Conservation (phyloP, 2,113 vertebrate genomes). For the Bettongia penicillata region DNA sequence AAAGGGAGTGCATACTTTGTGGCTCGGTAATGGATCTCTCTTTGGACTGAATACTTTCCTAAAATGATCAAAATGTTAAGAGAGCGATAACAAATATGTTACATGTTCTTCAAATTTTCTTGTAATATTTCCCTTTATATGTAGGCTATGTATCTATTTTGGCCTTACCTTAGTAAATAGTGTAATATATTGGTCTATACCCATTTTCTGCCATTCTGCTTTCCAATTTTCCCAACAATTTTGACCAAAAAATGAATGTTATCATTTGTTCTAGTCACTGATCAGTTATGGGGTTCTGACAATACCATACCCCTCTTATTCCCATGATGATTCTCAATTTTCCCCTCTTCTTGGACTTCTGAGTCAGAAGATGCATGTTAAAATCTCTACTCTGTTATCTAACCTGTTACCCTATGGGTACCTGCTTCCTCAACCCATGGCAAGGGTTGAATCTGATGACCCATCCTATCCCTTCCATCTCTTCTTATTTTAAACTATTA, state of each 20-base stretch:
- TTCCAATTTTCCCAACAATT: too few species aligned
- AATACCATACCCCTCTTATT: constrained; percentile 11
- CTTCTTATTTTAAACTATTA: background rate
- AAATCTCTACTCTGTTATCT: background rate
- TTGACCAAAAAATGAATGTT: too few species aligned
- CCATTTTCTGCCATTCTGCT: too few species aligned
- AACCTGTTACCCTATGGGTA: background rate
- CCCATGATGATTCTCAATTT: constrained; percentile 22
- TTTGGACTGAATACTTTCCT: constrained; percentile 56
- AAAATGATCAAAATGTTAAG: constrained; percentile 56
- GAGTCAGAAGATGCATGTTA: background rate
- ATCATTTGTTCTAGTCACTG: constrained; percentile 60
- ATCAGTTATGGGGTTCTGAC: constrained; percentile 37
- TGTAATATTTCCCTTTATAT: too few species aligned
- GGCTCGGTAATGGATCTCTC: constrained; percentile 31
- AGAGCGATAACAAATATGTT: background rate
- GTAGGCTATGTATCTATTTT: too few species aligned
- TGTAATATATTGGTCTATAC: too few species aligned
- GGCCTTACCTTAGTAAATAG: too few species aligned
- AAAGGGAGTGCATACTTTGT: constrained; percentile 55
- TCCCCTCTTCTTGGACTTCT: background rate
- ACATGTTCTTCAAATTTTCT: too few species aligned
- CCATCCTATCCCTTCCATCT: background rate
- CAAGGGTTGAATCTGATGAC: background rate
- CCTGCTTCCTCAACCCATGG: background rate